Base-by-base conservation (phyloP, 2,888 invertebrate genomes). In the Cordilura impudica region DNA sequence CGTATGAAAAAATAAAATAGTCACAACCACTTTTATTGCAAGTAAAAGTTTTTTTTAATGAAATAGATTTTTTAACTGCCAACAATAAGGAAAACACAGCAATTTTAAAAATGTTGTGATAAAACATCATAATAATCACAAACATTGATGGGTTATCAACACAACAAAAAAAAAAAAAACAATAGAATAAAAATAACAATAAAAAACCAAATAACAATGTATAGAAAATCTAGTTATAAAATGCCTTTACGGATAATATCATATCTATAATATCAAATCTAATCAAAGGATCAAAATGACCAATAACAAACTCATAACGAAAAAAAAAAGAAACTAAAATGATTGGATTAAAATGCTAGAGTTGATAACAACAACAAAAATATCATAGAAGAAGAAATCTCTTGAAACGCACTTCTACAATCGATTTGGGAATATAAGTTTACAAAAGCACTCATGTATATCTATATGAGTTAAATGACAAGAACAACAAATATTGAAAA, bases 171-270 rank as follows among this genome's bases (percentile, higher is more conserved):
- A n/a, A n/a, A n/a, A n/a, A n/a, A n/a, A n/a, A n/a, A n/a, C n/a
- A n/a, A n/a, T n/a, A n/a, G n/a, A n/a, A n/a, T n/a, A n/a, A 53
- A 35, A 39, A 21, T 43, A 21, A 43, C 2, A 23, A 56, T 12
- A 4, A 49, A 18, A 51, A 23, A 35, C 2, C 4, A n/a, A n/a
- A 2, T 39, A 39, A 53, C 53, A 39, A 53, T 10, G n/a, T 26
- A n/a, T 6, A 26, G 6, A 23, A 39, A 39, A 19, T 26, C n/a
- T 29, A 12, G 35, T 56, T 47, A 72, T 63, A 29, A n/a, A 61
- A 56, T 72, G 54, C 35, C 56, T 43, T 43, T 45, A 43, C 47
- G 54, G 65, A 47, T 21, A 65, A 43, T 23, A 71, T 63, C 71
- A 71, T 54, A 21, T 14, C 23, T 16, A 21, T n/a, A n/a, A n/a